phyloP scores from a whole-genome alignment of 2,888 invertebrate genomes.

The Heteromyza rotundicornis region DNA sequence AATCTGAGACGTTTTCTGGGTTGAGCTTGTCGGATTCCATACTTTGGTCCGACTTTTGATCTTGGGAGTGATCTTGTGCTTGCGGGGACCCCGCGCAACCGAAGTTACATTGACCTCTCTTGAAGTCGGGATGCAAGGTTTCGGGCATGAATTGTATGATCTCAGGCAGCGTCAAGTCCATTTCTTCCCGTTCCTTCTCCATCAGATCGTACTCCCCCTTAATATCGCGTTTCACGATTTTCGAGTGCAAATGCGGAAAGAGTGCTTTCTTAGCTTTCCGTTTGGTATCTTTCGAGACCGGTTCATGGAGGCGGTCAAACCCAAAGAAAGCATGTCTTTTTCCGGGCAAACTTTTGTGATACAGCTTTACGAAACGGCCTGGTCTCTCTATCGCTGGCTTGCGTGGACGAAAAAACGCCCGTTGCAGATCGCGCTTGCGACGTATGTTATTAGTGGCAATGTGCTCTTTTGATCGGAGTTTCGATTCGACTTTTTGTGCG shows the following conservation, averaged over 20 bases:
- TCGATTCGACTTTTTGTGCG: neutral
- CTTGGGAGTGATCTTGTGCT: constrained; percentile 6
- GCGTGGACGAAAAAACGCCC: constrained; percentile 37
- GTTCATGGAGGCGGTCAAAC: constrained; percentile 9
- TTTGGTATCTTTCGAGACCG: constrained; percentile 27
- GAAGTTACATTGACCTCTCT: constrained; percentile 50
- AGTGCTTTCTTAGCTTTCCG: constrained; percentile 40
- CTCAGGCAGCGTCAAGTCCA: constrained; percentile 56
- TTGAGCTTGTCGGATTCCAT: neutral
- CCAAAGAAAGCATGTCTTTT: constrained; percentile 32
- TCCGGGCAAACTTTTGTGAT: constrained; percentile 43
- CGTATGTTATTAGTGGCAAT: constrained; percentile 39
- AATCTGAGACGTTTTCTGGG: neutral
- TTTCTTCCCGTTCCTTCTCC: constrained; percentile 47
- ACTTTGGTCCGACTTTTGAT: neutral
- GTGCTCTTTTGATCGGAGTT: neutral
- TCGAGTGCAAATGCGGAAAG: constrained; percentile 27
- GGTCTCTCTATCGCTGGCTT: constrained; percentile 36
- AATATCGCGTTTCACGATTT: constrained; percentile 52
- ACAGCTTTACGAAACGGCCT: constrained; percentile 46
- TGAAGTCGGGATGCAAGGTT: constrained; percentile 50
- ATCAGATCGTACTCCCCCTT: constrained; percentile 58
- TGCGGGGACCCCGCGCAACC: constrained; percentile 39
- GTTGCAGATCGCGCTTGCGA: constrained; percentile 46
- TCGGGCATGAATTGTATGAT: constrained; percentile 61